Evolutionary conservation across 1,140 invertebrate species (phyloP), one percentile per base, ranked within the genome.

Genomic region (Drosophila melanogaster): DNA sequence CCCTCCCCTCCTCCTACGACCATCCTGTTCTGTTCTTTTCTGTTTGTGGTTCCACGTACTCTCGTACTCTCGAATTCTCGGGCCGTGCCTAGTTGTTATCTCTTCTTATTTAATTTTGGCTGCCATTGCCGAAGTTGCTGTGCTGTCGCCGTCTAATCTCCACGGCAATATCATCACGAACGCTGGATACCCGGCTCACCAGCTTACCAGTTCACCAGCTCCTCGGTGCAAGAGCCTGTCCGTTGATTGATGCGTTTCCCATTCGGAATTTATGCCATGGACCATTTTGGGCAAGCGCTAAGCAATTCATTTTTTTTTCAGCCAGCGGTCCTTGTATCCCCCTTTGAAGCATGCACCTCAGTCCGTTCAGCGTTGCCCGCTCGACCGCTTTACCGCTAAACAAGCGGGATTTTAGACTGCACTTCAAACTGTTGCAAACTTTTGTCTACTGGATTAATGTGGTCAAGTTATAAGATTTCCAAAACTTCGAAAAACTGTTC

Each of bases 171-270:
- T 86, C 83, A 87, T 87, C 81, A 85, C 81, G 81, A 84, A 62
- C 53, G 33, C n/a, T 53, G 51, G 38, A 43, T 61, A 33, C 72
- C 44, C 49, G 30, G 41, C 44, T 64, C 53, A 17, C 53, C 43
- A 44, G 53, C 43, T 22, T 15, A 17, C 38, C 47, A 26, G 35
- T 30, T 62, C 51, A 22, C 53, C 43, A 46, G 53, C 12, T 38
- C 65, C 44, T 37, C 59, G 61, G 55, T 40, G 50, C 71, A 59
- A 57, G 61, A 50, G 76, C 70, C 54, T 58, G 71, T 35, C 44
- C 79, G 84, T 80, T 89, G 84, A 89, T 89, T 89, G 84, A 89
- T 89, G 84, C 79, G 84, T 89, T 89, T 89, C 85, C 84, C 84
- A 89, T 89, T 89, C 77, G 85, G 79, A 89, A 89, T 89, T 89